Conservation (phyloP, 1,140 invertebrate species). For the Sesamia nonagrioides region DNA sequence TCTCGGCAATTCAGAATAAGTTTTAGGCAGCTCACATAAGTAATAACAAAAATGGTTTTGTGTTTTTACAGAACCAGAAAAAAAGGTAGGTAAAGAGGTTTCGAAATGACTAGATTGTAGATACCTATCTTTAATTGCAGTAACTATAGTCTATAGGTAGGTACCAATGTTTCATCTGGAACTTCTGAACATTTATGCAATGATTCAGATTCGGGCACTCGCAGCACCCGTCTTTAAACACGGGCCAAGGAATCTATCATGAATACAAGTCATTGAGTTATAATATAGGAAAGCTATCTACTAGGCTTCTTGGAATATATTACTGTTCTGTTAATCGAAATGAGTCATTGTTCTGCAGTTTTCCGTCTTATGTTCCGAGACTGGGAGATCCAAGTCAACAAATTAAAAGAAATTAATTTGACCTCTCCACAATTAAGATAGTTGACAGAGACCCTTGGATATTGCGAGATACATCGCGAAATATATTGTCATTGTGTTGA, state of each 20-base stretch:
- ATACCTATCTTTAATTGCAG: no score
- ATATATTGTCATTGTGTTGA: background rate
- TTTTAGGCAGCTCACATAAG: no score
- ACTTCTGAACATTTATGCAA: background rate
- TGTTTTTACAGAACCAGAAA: no score
- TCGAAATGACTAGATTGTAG: no score
- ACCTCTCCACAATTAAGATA: constrained; percentile 77
- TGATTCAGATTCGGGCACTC: no score
- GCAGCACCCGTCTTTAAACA: no score
- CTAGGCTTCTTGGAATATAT: constrained; percentile 8
- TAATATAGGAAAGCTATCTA: background rate
- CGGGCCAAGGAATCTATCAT: no score
- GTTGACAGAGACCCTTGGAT: constrained; percentile 57
- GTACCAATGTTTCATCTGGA: no score
- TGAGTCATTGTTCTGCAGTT: constrained; percentile 37
- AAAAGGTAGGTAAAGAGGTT: no score
- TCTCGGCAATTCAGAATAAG: no score
- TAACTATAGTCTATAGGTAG: no score
- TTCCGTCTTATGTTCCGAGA: constrained; percentile 5
- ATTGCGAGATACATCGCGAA: constrained; percentile 2
- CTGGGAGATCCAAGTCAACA: constrained; percentile 50
- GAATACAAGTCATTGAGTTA: background rate
- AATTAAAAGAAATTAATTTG: constrained; percentile 84
- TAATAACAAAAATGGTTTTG: no score
- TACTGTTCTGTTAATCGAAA: constrained; percentile 10